Conservation (phyloP, 1,140 invertebrate species). For the Lepidurus couesii region DNA sequence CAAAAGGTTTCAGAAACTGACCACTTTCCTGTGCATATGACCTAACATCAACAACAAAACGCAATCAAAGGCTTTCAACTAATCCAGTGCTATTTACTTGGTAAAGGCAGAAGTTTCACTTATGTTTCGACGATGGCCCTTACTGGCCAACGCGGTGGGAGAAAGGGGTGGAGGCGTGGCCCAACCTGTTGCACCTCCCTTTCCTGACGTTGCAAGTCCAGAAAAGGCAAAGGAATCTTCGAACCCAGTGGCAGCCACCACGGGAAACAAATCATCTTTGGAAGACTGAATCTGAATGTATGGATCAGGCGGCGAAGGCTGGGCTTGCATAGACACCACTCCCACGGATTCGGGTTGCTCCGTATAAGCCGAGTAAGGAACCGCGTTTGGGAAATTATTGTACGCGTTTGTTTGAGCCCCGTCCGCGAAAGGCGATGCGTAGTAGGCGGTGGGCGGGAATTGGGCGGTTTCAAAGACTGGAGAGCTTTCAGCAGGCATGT, state of each 20-base stretch:
- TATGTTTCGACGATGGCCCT: slow-evolving; percentile 66
- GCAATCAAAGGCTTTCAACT: slow-evolving; percentile 29
- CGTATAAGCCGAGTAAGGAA: neutral
- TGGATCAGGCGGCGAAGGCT: neutral
- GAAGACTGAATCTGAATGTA: slow-evolving; percentile 21
- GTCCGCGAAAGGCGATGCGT: neutral
- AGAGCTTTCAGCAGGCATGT: neutral
- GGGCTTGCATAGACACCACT: neutral
- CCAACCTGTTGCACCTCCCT: slow-evolving; percentile 42
- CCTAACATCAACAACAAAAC: slow-evolving; percentile 44
- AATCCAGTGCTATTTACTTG: slow-evolving; percentile 52
- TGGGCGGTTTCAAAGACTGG: slow-evolving; percentile 8
- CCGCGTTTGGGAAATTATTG: neutral
- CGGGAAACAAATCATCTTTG: slow-evolving; percentile 19
- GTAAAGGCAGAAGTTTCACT: slow-evolving; percentile 82
- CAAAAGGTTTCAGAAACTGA: slow-evolving; percentile 66
- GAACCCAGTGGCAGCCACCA: neutral
- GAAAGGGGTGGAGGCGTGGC: slow-evolving; percentile 51
- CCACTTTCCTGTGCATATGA: slow-evolving; percentile 67
- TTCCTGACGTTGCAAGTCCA: slow-evolving; percentile 5
- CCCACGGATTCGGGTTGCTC: neutral
- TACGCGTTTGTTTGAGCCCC: neutral
- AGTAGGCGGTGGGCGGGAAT: neutral
- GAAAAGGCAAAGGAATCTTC: neutral
- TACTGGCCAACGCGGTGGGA: slow-evolving; percentile 43